Conservation (phyloP, 2,113 vertebrate species). For the Megatriorchis doriae region DNA sequence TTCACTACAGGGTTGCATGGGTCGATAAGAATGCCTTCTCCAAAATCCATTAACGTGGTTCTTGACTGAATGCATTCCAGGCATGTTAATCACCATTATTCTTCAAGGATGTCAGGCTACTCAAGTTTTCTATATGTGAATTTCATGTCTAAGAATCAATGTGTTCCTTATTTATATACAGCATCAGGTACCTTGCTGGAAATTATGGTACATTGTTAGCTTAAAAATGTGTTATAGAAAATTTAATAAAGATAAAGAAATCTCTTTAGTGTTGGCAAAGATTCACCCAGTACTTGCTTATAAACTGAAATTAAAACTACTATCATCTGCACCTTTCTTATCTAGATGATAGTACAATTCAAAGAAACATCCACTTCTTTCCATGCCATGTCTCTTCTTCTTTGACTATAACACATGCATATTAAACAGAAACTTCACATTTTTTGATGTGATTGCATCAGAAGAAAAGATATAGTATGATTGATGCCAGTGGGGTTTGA, state of each 20-base stretch:
- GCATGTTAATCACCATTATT: conserved; percentile 8
- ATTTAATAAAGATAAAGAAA: background rate
- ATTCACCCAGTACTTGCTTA: background rate
- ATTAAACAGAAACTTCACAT: background rate
- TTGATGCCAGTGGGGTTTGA: conserved; percentile 20
- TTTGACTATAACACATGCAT: background rate
- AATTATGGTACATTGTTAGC: background rate
- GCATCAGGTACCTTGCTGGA: background rate
- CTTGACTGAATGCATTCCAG: background rate
- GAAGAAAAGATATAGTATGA: background rate
- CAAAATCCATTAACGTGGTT: background rate
- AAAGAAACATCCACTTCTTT: background rate
- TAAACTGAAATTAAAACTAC: background rate
- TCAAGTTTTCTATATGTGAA: background rate
- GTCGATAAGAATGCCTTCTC: conserved; percentile 1
- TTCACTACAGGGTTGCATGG: background rate
- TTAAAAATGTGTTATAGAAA: background rate
- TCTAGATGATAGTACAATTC: background rate
- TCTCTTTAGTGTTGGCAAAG: background rate
- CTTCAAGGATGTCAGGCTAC: background rate
- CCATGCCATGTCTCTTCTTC: background rate
- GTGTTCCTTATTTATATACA: background rate
- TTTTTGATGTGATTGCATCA: conserved; percentile 23
- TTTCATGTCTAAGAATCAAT: background rate
- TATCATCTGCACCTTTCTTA: background rate